phyloP scores from a whole-genome alignment of 2,888 invertebrate genomes.

The Minunthozetes semirufus region DNA sequence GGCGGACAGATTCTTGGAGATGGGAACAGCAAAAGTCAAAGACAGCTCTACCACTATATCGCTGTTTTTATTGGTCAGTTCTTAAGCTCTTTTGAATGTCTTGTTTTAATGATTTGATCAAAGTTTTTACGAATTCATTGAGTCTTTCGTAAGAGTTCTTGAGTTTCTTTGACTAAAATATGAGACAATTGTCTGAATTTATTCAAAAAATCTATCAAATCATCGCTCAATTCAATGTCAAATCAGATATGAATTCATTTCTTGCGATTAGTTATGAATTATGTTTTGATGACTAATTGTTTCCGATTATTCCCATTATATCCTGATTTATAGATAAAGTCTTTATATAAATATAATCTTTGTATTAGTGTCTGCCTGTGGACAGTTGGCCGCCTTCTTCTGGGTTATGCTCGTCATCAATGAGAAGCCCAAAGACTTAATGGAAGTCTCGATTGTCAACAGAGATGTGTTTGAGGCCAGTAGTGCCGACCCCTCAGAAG shows the following conservation, averaged over 20 bases:
- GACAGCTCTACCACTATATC: slow-evolving; percentile 33
- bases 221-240: background rate
- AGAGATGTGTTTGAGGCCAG: slow-evolving; percentile 13
- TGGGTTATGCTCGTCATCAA: slow-evolving; percentile 35
- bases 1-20: slow-evolving; percentile 35
- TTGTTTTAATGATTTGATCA: too few relatives aligned
- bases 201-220: too few relatives aligned
- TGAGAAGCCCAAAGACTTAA: background rate
- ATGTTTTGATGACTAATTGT: background rate
- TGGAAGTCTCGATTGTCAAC: background rate
- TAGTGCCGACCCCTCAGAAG: background rate
- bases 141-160: too few relatives aligned
- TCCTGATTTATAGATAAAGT: too few relatives aligned
- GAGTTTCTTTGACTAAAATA: too few relatives aligned
- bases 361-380: slow-evolving; percentile 9
- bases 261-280: background rate
- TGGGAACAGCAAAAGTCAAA: slow-evolving; percentile 17
- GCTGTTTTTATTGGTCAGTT: slow-evolving; percentile 29
- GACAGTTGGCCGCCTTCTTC: slow-evolving; percentile 29
- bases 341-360: too few relatives aligned
- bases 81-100: background rate
- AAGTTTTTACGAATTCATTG: too few relatives aligned
- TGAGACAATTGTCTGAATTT: too few relatives aligned
- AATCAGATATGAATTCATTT: background rate
- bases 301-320: background rate